Evolutionary conservation across 2,888 invertebrate genomes (phyloP), one percentile per base, ranked within the genome.

Genomic region (Synanthedon vespiformis): DNA sequence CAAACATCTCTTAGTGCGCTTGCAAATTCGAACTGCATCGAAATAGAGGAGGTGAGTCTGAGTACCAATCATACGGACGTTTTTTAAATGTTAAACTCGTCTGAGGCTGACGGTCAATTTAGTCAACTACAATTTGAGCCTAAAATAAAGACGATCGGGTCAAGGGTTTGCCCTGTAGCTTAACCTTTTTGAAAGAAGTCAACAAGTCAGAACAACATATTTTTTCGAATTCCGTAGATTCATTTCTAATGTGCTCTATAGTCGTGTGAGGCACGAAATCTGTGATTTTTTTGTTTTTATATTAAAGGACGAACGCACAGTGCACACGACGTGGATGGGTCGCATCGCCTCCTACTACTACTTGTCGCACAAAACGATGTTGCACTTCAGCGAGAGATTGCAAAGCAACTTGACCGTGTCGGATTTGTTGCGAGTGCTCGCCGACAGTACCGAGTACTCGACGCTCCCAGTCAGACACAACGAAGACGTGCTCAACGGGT

Each of bases 391-490:
- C 49, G 89, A 92, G 40, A 82, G 89, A 40, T 75, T 99, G 49
- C 80, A 84, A n/a, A 75, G 89, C 1, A 89, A 91, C 56, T 88
- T 92, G 66, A 87, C 89, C 22, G 76, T 94, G 0, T 92, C 94
- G 53, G 92, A 95, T 14, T 83, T 98, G 53, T 75, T 99, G 48
- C 81, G 91, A 40, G 89, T 95, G 4, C 88, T 99, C 69, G 91
- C 95, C 40, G 93, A 96, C 73, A 92, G 94, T 1, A 91, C 95
- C 61, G 99, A 99, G 67, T 95, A 97, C 70, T 92, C 93, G 54
- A 94, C 98, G 63, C 89, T 99, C 59, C 99, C 99, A 0, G 99
- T 99, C 2, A 89, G 99, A 52, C 99, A 99, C 74, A 99, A 99
- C 72, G 99, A 99, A 79, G 99, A 99, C 72, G 83, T 93, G 56